Evolutionary conservation across 2,797 vertebrate genomes (phyloP).

Genomic region (Mus minutoides): DNA sequence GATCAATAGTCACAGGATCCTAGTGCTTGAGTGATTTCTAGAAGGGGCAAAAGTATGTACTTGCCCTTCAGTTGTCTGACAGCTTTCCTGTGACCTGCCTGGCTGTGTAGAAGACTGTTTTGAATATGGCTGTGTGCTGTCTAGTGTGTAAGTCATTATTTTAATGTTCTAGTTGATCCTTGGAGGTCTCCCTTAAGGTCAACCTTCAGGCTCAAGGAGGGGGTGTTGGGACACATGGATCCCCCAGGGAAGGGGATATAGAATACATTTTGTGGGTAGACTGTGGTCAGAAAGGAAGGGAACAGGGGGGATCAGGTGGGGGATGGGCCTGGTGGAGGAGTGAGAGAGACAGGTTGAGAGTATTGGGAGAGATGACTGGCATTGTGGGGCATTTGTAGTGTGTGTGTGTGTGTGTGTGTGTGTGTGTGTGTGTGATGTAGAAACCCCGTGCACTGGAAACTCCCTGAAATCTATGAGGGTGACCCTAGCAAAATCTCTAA

Average conservation of each 20-base stretch:
- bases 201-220: neutral
- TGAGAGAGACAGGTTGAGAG: neutral
- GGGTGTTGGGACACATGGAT: neutral
- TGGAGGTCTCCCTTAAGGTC: neutral
- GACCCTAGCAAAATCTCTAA: neutral
- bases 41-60: neutral
- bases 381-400: neutral
- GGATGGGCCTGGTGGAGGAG: neutral
- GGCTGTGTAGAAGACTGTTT: neutral
- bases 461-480: neutral
- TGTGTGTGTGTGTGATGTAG: neutral
- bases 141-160: neutral
- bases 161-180: neutral
- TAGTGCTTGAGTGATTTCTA: slow-evolving; percentile 40
- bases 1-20: neutral
- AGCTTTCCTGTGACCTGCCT: neutral
- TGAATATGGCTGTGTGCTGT: neutral
- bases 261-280: neutral
- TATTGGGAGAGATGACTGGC: neutral
- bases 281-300: neutral
- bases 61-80: neutral
- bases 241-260: neutral
- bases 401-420: neutral
- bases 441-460: neutral
- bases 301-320: neutral